Evolutionary conservation across 1,140 invertebrate species (phyloP).

Genomic region (Bradysia coprophila): DNA sequence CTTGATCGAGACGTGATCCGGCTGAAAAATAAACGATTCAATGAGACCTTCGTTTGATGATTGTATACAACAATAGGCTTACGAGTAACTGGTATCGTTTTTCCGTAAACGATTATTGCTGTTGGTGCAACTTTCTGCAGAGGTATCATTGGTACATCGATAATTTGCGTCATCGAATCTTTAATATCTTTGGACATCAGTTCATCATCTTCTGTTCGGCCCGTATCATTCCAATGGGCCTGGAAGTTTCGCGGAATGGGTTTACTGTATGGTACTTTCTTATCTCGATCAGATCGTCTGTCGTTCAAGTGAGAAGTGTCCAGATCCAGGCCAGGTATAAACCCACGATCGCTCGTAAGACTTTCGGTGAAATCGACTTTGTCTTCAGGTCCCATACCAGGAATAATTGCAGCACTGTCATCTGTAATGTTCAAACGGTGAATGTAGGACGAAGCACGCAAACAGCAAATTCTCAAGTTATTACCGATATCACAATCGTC

Average conservation of each 20-base stretch:
- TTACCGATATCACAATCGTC: conserved; percentile 54
- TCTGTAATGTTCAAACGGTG: too few relatives aligned
- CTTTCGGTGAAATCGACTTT: conserved; percentile 45
- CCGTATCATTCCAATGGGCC: conserved; percentile 81
- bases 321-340: conserved; percentile 75
- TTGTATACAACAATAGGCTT: conserved; percentile 13
- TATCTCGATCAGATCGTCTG: conserved; percentile 50
- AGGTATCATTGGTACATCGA: conserved; percentile 47
- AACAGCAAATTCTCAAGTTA: too few relatives aligned
- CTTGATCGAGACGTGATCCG: conserved; percentile 49
- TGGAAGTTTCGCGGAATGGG: conserved; percentile 92
- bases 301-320: conserved; percentile 38
- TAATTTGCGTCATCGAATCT: conserved; percentile 43
- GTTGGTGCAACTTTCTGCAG: conserved; percentile 50
- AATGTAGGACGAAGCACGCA: too few relatives aligned
- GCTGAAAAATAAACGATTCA: conserved; percentile 24
- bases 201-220: conserved; percentile 23
- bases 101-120: conserved; percentile 61
- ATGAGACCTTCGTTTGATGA: not conserved
- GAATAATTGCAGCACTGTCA: conserved; percentile 62
- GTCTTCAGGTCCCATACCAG: conserved; percentile 79
- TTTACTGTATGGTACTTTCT: conserved; percentile 83
- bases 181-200: conserved; percentile 34
- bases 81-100: conserved; percentile 54
- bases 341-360: conserved; percentile 30